Conservation (phyloP, 2,113 vertebrate species). For the Scytalopus superciliaris region DNA sequence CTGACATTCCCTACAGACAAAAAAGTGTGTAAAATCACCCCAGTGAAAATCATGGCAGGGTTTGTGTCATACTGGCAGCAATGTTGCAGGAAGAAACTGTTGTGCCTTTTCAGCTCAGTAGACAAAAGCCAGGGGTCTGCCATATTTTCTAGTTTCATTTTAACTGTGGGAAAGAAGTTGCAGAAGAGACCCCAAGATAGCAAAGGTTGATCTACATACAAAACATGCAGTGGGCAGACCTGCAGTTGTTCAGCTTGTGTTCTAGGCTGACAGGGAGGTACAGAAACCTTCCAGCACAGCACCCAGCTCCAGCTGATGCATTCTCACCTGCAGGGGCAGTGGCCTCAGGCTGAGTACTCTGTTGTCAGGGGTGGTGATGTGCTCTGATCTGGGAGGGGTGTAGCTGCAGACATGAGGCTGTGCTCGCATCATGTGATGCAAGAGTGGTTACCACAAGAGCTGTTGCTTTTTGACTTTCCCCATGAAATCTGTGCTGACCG, state of each 20-base stretch:
- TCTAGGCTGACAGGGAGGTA: not conserved
- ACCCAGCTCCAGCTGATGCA: not conserved
- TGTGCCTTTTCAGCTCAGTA: not conserved
- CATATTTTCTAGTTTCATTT: not conserved
- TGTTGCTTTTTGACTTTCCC: not conserved
- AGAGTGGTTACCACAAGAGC: not conserved
- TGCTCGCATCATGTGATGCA: not conserved
- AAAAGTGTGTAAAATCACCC: not conserved
- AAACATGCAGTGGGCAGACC: rapidly evolving
- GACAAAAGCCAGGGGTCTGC: not conserved
- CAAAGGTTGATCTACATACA: not conserved
- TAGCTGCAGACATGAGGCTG: not conserved
- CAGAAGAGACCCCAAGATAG: not conserved
- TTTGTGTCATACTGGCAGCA: not conserved
- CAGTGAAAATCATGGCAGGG: not conserved
- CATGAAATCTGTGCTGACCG: not conserved
- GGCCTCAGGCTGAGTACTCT: not conserved
- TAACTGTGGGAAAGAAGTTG: not conserved
- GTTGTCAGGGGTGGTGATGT: not conserved
- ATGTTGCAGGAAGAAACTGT: not conserved
- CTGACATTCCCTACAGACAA: not conserved
- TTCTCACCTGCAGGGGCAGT: not conserved
- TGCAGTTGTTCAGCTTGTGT: not conserved
- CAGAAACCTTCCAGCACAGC: not conserved
- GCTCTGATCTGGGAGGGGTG: not conserved